These are phyloP conservation scores for Leptatherina wallacei DNA, from an alignment of 2,797 vertebrate species.

Conservation along the genomic window DNA sequence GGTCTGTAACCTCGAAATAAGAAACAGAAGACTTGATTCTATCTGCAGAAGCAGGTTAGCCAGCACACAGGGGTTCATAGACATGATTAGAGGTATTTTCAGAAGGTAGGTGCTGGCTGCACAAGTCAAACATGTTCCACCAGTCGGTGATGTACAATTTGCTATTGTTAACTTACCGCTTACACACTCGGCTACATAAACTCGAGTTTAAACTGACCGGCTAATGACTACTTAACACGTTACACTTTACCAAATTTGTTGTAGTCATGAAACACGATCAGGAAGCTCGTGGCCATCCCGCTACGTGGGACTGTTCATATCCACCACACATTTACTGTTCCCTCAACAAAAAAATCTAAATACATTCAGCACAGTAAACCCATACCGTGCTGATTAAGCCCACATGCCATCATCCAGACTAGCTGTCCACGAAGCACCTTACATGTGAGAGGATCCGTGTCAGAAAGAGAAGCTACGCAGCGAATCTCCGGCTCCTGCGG, in stretches of 20 bases:
- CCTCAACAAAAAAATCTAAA: slow-evolving; percentile 4
- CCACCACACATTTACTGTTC: slow-evolving; percentile 3
- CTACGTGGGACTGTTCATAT: neutral
- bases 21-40: slow-evolving; percentile 4
- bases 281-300: neutral
- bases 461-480: neutral
- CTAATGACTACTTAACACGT: neutral
- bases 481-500: neutral
- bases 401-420: neutral
- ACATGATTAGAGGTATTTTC: slow-evolving; percentile 47
- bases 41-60: slow-evolving; percentile 9
- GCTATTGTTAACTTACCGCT: slow-evolving; percentile 20
- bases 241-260: too few species aligned
- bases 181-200: slow-evolving; percentile 9
- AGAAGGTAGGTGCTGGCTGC: slow-evolving; percentile 2
- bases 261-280: neutral
- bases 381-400: neutral
- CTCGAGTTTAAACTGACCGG: neutral
- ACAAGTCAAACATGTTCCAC: slow-evolving; percentile 2
- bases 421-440: slow-evolving; percentile 10
- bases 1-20: neutral
- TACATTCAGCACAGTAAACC: slow-evolving; percentile 9
- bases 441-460: slow-evolving; percentile 3
- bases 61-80: slow-evolving; percentile 17
- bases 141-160: slow-evolving; percentile 9